phyloP scores from a whole-genome alignment of 30 jellyfish, hydroid and myxozoan genomes.

The Hydractinia echinata region DNA sequence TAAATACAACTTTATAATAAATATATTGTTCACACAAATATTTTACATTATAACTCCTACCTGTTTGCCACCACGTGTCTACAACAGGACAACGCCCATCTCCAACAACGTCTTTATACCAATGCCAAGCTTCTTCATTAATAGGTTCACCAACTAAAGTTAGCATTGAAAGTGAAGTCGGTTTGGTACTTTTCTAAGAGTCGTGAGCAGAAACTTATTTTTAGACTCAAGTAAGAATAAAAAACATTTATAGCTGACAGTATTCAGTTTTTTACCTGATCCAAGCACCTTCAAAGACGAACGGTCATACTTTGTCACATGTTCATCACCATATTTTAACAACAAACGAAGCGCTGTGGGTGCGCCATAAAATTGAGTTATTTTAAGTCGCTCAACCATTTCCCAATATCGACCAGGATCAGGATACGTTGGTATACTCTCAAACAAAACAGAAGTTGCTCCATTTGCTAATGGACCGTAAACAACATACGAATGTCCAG shows the following conservation, averaged over 20 bases:
- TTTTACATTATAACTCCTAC: constrained; percentile 9
- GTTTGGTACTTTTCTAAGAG: too few relatives aligned
- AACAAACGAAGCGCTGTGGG: constrained; percentile 93
- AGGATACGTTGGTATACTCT: constrained; percentile 93
- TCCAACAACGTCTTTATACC: constrained; percentile 95
- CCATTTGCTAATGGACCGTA: constrained; percentile 98
- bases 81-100: constrained; percentile 89
- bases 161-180: not conserved
- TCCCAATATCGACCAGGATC: constrained; percentile 99
- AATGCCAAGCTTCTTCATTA: constrained; percentile 98
- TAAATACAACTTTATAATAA: too few relatives aligned
- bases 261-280: constrained; percentile 49
- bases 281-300: constrained; percentile 73
- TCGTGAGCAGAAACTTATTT: not conserved
- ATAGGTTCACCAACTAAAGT: constrained; percentile 98
- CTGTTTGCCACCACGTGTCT: constrained; percentile 99
- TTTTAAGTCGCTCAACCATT: constrained; percentile 75
- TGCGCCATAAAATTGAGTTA: constrained; percentile 95
- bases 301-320: constrained; percentile 80
- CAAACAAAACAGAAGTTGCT: constrained; percentile 86
- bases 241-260: not conserved
- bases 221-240: not conserved
- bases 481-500: constrained; percentile 95
- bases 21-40: too few relatives aligned
- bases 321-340: constrained; percentile 70